phyloP scores from a whole-genome alignment of 2,113 vertebrate genomes.

The Tinamus guttatus region DNA sequence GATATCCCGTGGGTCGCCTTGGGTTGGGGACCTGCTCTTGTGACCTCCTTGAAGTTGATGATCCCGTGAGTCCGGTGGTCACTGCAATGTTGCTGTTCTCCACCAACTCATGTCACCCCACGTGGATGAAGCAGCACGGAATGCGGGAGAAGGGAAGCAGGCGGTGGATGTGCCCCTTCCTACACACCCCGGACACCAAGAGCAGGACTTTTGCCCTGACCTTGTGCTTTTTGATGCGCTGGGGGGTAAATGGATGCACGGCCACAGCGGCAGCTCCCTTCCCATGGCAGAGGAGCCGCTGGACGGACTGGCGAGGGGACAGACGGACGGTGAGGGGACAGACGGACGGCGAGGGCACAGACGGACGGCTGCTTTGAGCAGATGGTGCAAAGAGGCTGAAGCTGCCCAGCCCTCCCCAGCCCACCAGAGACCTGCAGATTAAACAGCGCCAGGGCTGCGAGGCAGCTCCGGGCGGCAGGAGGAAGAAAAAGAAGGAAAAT shows the following conservation, averaged over 20 bases:
- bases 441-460: conserved; percentile 53
- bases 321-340: neutral
- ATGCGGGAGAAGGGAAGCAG: neutral
- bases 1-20: neutral
- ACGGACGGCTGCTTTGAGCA: conserved; percentile 15
- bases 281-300: neutral
- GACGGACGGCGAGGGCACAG: no score
- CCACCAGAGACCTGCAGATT: conserved; percentile 56
- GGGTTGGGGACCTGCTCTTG: neutral
- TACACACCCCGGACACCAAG: neutral
- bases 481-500: conserved; percentile 46
- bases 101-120: neutral
- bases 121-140: neutral
- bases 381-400: conserved; percentile 63
- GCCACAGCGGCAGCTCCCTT: fast-evolving
- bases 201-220: neutral
- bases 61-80: neutral
- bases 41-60: fast-evolving
- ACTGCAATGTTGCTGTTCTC: neutral
- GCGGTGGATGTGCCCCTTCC: neutral
- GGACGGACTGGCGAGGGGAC: neutral
- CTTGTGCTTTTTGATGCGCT: neutral
- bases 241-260: neutral
- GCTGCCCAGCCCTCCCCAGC: conserved; percentile 37
- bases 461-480: conserved; percentile 19